Conservation (phyloP, 35 echinoderm and acorn worm genomes). For the Nesometra sesokonis region DNA sequence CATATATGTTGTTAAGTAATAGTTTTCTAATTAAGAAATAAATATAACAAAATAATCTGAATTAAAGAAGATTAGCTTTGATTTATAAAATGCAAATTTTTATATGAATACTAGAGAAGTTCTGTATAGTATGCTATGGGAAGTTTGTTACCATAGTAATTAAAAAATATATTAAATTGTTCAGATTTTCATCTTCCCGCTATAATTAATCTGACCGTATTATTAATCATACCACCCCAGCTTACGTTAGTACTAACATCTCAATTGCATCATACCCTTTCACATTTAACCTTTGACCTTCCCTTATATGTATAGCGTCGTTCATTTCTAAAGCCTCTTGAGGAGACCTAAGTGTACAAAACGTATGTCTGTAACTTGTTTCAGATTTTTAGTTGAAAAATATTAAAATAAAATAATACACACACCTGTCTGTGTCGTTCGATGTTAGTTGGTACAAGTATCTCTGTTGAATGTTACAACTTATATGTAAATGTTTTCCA, state of each 20-base stretch:
- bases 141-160: not conserved
- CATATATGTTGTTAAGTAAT: too few species aligned
- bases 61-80: too few species aligned
- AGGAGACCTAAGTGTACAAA: not conserved
- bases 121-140: too few species aligned
- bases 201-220: not conserved
- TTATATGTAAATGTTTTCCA: not conserved
- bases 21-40: too few species aligned
- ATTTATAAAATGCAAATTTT: too few species aligned
- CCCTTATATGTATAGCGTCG: not conserved
- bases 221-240: not conserved
- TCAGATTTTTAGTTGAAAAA: not conserved
- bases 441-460: not conserved
- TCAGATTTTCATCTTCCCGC: not conserved
- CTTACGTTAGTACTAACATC: not conserved
- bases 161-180: not conserved
- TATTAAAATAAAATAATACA: not conserved
- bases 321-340: not conserved
- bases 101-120: too few species aligned
- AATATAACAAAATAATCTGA: too few species aligned
- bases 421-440: not conserved
- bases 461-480: not conserved
- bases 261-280: not conserved
- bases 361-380: not conserved
- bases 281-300: not conserved